Evolutionary conservation across 2,888 invertebrate genomes (phyloP).

Genomic region (Heliconius sara): DNA sequence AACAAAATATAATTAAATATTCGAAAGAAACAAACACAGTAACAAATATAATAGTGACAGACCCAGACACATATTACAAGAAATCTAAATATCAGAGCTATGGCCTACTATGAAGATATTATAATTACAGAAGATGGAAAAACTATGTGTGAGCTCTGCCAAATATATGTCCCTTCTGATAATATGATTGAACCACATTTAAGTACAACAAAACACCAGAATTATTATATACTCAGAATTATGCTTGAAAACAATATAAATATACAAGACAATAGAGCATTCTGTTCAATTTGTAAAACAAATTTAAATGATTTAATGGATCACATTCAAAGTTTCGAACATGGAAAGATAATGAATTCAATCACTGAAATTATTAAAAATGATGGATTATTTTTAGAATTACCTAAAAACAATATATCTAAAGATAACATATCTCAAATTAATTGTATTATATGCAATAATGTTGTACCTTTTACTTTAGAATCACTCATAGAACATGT

Average conservation of each 20-base stretch:
- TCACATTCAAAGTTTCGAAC: constrained; percentile 53
- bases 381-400: constrained; percentile 58
- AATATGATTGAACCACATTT: constrained; percentile 54
- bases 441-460: constrained; percentile 57
- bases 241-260: constrained; percentile 56
- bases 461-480: constrained; percentile 50
- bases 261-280: constrained; percentile 33
- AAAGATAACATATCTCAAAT: constrained; percentile 42
- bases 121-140: constrained; percentile 49
- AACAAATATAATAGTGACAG: background rate
- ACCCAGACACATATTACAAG: background rate
- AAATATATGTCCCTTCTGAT: constrained; percentile 50
- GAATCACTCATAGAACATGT: constrained; percentile 53
- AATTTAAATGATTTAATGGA: constrained; percentile 39
- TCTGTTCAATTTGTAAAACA: constrained; percentile 56
- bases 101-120: constrained; percentile 62
- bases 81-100: constrained; percentile 17
- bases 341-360: constrained; percentile 47
- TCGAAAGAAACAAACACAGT: background rate
- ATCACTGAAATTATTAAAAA: constrained; percentile 52
- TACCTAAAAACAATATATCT: constrained; percentile 50
- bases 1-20: background rate
- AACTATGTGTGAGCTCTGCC: constrained; percentile 58
- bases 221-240: constrained; percentile 51
- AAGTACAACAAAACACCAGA: constrained; percentile 52